Evolutionary conservation across 2,113 vertebrate species (phyloP), one percentile per base, ranked within the genome.

Genomic region (Carlito syrichta): DNA sequence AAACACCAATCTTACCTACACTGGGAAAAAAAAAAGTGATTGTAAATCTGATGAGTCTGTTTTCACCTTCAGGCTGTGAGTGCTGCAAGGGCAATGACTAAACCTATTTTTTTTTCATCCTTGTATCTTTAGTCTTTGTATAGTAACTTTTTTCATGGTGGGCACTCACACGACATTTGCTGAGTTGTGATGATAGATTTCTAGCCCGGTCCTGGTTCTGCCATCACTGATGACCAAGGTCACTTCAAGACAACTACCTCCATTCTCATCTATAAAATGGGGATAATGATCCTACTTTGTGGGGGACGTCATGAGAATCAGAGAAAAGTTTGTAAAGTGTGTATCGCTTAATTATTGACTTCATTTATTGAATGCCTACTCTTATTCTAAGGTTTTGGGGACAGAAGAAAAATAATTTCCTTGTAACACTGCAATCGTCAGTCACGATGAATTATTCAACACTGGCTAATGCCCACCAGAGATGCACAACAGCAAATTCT

Each of bases 361-460:
- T 79, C n/a, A 50, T 32, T 73, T 90, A 52, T 62, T 22, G 35
- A 83, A 40, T 19, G 45, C 10, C 63, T 73, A 35, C 20, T 89
- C 45, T 86, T 48, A 77, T 88, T 88, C 25, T 0, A 30, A 83
- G 60, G 68, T 58, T 54, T 86, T 85, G 69, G 66, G 91, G 78
- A 69, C 68, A 63, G 77, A 78, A 93, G 86, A 92, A 96, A 88
- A 74, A 52, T 19, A 14, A 12, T 91, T 91, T 66, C 25, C 71
- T 84, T 45, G 73, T 69, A 90, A 25, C 6, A 6, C 58, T 7
- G 8, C 63, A 91, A 52, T 52, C 54, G 69, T 68, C 40, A 48
- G 85, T 83, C 79, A 43, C 1, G 85, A 88, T 74, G 79, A 94
- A 94, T 97, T 97, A 92, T 95, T 97, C 89, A 71, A 6, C n/a